Evolutionary conservation across 2,113 vertebrate species (phyloP).

Genomic region (Malurus elegans): DNA sequence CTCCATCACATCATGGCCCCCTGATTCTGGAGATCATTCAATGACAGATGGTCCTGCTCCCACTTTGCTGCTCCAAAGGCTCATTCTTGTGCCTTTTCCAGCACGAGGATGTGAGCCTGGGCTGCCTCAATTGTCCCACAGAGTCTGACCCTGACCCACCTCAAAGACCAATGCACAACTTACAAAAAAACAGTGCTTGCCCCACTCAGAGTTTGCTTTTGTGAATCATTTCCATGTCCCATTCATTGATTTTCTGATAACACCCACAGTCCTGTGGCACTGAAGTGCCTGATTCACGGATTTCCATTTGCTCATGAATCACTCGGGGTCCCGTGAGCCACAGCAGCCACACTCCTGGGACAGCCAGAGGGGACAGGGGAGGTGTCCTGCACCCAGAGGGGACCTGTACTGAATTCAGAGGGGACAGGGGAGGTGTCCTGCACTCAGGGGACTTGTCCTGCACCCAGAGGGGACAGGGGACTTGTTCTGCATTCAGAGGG

Average conservation of each 20-base stretch:
- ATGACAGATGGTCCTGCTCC: background rate
- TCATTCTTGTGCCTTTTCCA: background rate
- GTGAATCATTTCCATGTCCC: background rate
- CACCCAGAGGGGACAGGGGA: too few relatives aligned
- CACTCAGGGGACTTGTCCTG: too few relatives aligned
- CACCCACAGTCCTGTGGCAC: accelerated
- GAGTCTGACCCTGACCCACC: background rate
- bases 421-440: too few relatives aligned
- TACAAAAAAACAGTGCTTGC: background rate
- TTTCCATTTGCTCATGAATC: accelerated
- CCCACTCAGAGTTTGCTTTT: background rate
- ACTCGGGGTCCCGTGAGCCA: accelerated
- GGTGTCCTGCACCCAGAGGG: too few relatives aligned
- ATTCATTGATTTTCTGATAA: background rate
- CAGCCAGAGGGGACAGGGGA: too few relatives aligned
- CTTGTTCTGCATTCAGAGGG: too few relatives aligned
- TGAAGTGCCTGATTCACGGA: background rate
- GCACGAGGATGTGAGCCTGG: accelerated
- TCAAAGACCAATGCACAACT: background rate
- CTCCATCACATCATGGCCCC: background rate
- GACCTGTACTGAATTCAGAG: too few relatives aligned
- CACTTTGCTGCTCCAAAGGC: background rate
- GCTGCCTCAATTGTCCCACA: background rate
- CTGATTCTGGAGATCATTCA: background rate
- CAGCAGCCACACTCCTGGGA: too few relatives aligned